Evolutionary conservation across 2,113 vertebrate species (phyloP).

Genomic region (Actenoides hombroni): DNA sequence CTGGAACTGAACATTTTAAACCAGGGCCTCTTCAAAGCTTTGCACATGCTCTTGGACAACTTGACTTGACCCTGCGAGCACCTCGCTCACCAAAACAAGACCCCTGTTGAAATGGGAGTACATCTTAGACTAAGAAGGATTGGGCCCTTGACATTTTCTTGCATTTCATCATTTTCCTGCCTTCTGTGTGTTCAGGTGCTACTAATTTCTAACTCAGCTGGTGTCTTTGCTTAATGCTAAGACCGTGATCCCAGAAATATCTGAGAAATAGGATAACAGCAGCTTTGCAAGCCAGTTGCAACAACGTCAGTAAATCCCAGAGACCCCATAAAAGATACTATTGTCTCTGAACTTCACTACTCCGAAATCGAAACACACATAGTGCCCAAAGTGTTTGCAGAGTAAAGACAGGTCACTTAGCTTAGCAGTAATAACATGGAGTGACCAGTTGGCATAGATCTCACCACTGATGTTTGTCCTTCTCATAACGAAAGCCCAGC

Average conservation of each 20-base stretch:
- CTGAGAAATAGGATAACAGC: not conserved
- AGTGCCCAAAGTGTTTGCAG: not conserved
- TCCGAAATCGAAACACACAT: not conserved
- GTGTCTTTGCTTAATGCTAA: not conserved
- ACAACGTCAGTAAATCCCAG: not conserved
- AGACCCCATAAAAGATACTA: not conserved
- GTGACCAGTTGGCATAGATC: not conserved
- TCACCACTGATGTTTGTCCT: not conserved
- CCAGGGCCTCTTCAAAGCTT: not conserved
- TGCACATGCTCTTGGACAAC: not conserved
- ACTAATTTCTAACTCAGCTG: conserved; percentile 7
- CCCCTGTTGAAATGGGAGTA: not conserved
- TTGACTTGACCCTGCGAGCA: not conserved
- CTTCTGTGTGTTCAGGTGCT: conserved; percentile 34
- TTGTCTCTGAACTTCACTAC: not conserved
- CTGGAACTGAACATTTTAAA: not conserved
- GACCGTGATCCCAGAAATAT: not conserved
- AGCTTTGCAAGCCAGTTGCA: conserved; percentile 17
- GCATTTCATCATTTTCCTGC: not conserved
- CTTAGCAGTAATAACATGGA: not conserved
- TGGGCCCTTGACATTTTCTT: not conserved
- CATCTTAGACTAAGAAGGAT: not conserved
- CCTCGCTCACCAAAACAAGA: not conserved
- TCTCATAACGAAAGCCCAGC: not conserved
- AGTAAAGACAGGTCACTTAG: not conserved